These are phyloP conservation scores for Pristis pectinata DNA, from an alignment of 2,797 vertebrate genomes.

Conservation along the genomic window DNA sequence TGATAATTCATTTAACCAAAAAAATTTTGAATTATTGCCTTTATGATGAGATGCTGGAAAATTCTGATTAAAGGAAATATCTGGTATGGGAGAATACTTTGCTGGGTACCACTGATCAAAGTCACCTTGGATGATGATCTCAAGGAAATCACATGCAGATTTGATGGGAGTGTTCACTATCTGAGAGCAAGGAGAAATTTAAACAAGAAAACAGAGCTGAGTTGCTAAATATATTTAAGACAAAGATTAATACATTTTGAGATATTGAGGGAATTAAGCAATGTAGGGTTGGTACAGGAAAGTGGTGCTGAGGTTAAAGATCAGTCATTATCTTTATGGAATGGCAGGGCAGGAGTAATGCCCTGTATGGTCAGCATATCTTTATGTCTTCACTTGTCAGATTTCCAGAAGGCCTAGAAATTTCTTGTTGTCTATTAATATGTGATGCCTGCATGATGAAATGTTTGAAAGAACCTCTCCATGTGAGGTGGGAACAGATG, in stretches of 20 bases:
- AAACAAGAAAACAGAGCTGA: background rate
- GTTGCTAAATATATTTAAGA: background rate
- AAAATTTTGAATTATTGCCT: background rate
- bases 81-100: background rate
- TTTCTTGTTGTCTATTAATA: background rate
- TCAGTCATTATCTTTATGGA: too few relatives aligned
- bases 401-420: background rate
- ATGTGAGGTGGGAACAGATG: background rate
- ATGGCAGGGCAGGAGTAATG: too few relatives aligned
- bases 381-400: background rate
- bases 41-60: background rate
- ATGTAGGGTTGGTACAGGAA: too few relatives aligned
- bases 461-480: background rate
- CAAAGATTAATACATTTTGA: too few relatives aligned
- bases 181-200: background rate
- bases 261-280: too few relatives aligned
- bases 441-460: background rate
- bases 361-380: too few relatives aligned
- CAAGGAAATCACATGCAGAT: background rate
- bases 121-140: background rate
- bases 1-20: too few relatives aligned
- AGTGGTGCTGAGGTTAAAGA: too few relatives aligned
- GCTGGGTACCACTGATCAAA: background rate
- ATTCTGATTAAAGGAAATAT: background rate
- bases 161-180: background rate